Evolutionary conservation across 1,140 invertebrate genomes (phyloP).

Genomic region (Saxidomus purpurata): DNA sequence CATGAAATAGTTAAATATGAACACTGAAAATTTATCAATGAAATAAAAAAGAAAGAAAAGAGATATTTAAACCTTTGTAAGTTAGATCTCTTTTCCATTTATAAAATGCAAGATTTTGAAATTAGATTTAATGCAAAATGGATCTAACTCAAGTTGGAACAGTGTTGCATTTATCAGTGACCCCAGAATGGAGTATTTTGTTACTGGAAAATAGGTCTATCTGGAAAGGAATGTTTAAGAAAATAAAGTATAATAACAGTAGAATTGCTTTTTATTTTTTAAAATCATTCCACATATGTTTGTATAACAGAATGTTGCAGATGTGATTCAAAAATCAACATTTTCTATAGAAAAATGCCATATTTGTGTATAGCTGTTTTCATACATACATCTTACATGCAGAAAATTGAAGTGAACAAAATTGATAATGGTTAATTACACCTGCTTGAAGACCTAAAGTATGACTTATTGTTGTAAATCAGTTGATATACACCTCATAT

Average conservation of each 20-base stretch:
- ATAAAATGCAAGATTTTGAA: not conserved
- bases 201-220: not conserved
- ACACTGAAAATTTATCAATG: not conserved
- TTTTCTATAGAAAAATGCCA: not conserved
- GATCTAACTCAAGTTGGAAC: not conserved
- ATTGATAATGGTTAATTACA: too few relatives aligned
- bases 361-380: too few relatives aligned
- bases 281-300: not conserved
- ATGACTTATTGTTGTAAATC: too few relatives aligned
- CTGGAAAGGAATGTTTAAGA: not conserved
- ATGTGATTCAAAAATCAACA: not conserved
- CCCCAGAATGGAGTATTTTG: not conserved
- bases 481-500: too few relatives aligned
- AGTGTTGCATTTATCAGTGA: not conserved
- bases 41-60: not conserved
- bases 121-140: not conserved
- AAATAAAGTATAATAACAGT: too few relatives aligned
- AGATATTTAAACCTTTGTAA: not conserved
- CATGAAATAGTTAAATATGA: not conserved
- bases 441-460: too few relatives aligned
- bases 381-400: too few relatives aligned
- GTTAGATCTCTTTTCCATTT: slow-evolving; percentile 11
- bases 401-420: too few relatives aligned
- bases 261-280: too few relatives aligned
- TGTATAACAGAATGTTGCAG: not conserved